These are phyloP conservation scores for Drosophila percnosoma DNA, from an alignment of 2,888 invertebrate genomes.

Conservation along the genomic window DNA sequence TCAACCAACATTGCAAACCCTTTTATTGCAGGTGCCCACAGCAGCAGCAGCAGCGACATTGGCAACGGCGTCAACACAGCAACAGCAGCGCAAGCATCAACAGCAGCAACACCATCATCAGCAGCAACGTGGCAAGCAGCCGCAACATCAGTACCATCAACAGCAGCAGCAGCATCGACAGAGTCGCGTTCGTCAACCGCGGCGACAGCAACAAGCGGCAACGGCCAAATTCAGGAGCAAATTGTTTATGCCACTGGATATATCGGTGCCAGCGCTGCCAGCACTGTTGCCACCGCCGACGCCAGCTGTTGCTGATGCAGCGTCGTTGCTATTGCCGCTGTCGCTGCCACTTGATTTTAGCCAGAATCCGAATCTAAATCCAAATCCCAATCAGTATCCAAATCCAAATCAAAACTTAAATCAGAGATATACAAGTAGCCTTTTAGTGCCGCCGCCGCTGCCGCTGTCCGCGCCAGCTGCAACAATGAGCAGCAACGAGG, in stretches of 20 bases:
- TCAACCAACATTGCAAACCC: conserved; percentile 59
- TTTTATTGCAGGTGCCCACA: conserved; percentile 63
- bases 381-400: conserved; percentile 16
- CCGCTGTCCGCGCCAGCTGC: conserved; percentile 28
- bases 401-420: conserved; percentile 12
- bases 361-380: conserved; percentile 34
- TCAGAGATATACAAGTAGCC: neutral
- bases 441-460: conserved; percentile 10
- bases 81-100: conserved; percentile 30
- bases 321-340: conserved; percentile 51
- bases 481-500: conserved; percentile 26
- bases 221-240: conserved; percentile 56
- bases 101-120: conserved; percentile 43
- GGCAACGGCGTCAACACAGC: conserved; percentile 37
- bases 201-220: conserved; percentile 31
- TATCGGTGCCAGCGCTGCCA: conserved; percentile 56
- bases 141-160: conserved; percentile 41
- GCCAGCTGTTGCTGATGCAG: conserved; percentile 19
- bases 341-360: conserved; percentile 66
- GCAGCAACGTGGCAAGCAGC: conserved; percentile 49
- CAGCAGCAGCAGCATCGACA: conserved; percentile 43
- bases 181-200: conserved; percentile 49
- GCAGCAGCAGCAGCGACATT: conserved; percentile 42
- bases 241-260: conserved; percentile 64
- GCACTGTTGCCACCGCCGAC: conserved; percentile 5